A percentile compares a stretch with the other conserved stretches of the same genome.
phyloP scores from a whole-genome alignment of 2,797 vertebrate species.

The Petrocephalus sullivani region DNA sequence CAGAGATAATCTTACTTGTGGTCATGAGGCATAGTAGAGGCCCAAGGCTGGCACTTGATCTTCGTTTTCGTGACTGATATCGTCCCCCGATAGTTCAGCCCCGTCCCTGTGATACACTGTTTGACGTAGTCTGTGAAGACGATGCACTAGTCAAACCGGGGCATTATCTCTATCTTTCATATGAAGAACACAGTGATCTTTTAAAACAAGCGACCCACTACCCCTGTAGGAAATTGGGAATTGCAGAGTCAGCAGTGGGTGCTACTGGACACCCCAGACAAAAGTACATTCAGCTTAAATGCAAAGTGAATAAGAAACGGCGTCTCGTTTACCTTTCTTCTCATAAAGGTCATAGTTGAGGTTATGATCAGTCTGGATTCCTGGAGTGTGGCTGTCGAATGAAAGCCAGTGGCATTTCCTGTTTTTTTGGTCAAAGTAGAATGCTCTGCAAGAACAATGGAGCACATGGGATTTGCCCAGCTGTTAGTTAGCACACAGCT shows the following conservation, averaged over 20 bases:
- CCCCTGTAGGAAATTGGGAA: neutral
- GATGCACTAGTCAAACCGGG: neutral
- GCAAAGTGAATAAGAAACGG: neutral
- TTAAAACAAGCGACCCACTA: neutral
- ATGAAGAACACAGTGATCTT: neutral
- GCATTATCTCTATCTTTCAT: neutral
- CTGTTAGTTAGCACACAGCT: neutral
- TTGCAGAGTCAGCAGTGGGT: neutral
- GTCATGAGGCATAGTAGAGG: constrained; percentile 87
- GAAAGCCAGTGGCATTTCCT: constrained; percentile 93
- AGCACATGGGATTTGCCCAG: neutral
- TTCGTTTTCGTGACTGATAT: constrained; percentile 82
- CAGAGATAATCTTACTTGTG: constrained; percentile 77
- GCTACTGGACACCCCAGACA: neutral
- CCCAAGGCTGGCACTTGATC: constrained; percentile 87
- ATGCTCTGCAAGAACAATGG: constrained; percentile 75
- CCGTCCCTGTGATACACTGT: constrained; percentile 89
- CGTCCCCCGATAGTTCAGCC: constrained; percentile 82
- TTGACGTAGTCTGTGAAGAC: constrained; percentile 76
- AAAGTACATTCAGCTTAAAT: neutral
- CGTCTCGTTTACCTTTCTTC: constrained; percentile 84
- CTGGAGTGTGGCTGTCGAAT: constrained; percentile 81
- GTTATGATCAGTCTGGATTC: constrained; percentile 73
- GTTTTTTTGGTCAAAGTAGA: constrained; percentile 88
- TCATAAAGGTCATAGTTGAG: constrained; percentile 87